Base-by-base conservation (phyloP, 2,888 invertebrate species). In the Cephonodes hylas region DNA sequence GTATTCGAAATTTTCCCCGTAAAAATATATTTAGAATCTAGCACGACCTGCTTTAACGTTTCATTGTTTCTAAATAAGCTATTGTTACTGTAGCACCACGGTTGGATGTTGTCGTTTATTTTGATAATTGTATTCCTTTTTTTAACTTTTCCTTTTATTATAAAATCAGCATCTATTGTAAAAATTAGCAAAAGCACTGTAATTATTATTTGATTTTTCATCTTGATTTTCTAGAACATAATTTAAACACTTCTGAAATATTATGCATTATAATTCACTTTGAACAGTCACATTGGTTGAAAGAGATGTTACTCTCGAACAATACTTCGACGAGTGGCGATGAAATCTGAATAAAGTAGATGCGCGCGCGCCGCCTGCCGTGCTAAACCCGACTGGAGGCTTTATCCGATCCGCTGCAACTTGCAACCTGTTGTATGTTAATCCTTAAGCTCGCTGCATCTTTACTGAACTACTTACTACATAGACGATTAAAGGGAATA, bases 1-100 rank as follows among this genome's bases (percentile, higher is more conserved):
- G 86, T 84, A 71, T 83, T 84, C 53, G 89, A 88, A 74, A 93
- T 90, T 89, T 93, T 93, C 59, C 92, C 93, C 23, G 92, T 92
- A 72, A 93, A 92, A 82, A 93, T 90, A 72, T 86, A 91, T 75
- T 88, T 87, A 25, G 93, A 91, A 62, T 83, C 77, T 63, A 79
- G 74, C 73, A 91, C 89, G 71, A 89, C 80, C 69, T 82, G 83
- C 73, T 79, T 83, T 70, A 91, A 79, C 66, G 85, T 82, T 69
- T 85, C 84, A 81, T 86, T 85, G 82, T 88, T 86, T 82, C 85
- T 86, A 80, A 90, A 88, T 76, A 89, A 77, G 67, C 88, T 82
- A 77, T 81, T 83, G 73, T 89, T 88, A 69, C 84, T 79, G 72
- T 81, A 84, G 75, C 91, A 91, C 73, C 78, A 75, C 70, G 80